These are phyloP conservation scores for Sinhomidia bicolor DNA, from an alignment of 2,888 invertebrate genomes.

Conservation along the genomic window DNA sequence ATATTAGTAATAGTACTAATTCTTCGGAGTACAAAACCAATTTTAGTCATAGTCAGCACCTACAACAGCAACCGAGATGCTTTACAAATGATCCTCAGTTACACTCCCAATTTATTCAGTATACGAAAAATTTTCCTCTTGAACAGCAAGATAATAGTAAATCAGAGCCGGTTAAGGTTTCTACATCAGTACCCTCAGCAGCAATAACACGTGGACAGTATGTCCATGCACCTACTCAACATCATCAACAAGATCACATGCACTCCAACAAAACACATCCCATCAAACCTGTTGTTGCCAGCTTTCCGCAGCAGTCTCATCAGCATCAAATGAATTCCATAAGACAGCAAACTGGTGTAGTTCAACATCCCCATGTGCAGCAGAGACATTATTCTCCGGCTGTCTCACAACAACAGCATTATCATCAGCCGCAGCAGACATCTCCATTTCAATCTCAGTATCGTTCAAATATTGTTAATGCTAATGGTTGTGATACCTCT, in stretches of 20 bases:
- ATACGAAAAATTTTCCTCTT: conserved; percentile 73
- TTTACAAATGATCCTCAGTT: conserved; percentile 79
- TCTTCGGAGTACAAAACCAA: conserved; percentile 69
- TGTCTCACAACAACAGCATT: conserved; percentile 5
- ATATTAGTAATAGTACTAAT: conserved; percentile 5
- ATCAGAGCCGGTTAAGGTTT: not conserved
- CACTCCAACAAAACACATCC: conserved; percentile 1
- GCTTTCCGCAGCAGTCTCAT: conserved; percentile 19
- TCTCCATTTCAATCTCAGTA: conserved; percentile 36
- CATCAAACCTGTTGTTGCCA: not conserved
- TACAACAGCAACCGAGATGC: conserved; percentile 39
- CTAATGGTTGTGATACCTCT: conserved; percentile 59
- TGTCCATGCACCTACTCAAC: not conserved
- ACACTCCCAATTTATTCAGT: conserved; percentile 78
- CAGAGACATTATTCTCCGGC: conserved; percentile 12
- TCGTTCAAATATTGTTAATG: conserved; percentile 27
- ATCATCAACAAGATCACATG: not conserved
- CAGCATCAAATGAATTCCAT: conserved; percentile 14
- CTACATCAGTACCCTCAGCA: not conserved
- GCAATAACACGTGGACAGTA: conserved; percentile 22
- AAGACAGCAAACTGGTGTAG: conserved; percentile 38
- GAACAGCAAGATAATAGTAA: not conserved
- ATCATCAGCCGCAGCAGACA: not conserved
- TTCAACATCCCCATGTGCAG: conserved; percentile 11
- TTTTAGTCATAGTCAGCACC: conserved; percentile 40